phyloP scores from a whole-genome alignment of 2,888 invertebrate genomes.

The Osmoderma eremita region DNA sequence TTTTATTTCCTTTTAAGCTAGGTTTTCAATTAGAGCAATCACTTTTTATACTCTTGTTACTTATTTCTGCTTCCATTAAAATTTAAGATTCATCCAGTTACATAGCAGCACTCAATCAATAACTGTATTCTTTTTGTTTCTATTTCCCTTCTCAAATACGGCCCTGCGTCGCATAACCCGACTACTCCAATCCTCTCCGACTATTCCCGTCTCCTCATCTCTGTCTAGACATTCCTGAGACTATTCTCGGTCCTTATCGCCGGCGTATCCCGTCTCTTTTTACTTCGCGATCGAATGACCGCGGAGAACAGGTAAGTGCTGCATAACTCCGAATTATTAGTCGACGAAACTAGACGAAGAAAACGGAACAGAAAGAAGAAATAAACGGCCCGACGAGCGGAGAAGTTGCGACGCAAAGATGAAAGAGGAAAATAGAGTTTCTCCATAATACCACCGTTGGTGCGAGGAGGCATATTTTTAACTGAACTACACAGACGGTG shows the following conservation, averaged over 20 bases:
- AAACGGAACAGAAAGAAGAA: not conserved
- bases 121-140: too few species aligned
- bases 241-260: constrained; percentile 47
- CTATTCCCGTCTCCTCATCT: constrained; percentile 46
- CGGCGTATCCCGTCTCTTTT: constrained; percentile 14
- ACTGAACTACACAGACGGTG: constrained; percentile 22
- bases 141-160: constrained; percentile 1
- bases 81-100: too few species aligned
- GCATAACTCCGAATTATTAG: constrained; percentile 32
- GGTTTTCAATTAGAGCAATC: too few species aligned
- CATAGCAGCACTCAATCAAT: too few species aligned
- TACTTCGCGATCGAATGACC: constrained; percentile 23
- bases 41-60: too few species aligned
- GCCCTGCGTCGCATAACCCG: not conserved
- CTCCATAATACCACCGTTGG: constrained; percentile 3
- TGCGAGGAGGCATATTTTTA: constrained; percentile 30
- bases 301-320: constrained; percentile 36
- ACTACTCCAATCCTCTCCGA: constrained; percentile 7
- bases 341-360: constrained; percentile 10
- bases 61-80: too few species aligned
- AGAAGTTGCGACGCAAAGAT: not conserved
- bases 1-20: too few species aligned
- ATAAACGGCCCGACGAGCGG: not conserved
- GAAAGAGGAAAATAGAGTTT: constrained; percentile 9
- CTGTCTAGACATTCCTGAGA: constrained; percentile 60